Evolutionary conservation across 2,113 vertebrate species (phyloP).

Genomic region (Mirza zaza): DNA sequence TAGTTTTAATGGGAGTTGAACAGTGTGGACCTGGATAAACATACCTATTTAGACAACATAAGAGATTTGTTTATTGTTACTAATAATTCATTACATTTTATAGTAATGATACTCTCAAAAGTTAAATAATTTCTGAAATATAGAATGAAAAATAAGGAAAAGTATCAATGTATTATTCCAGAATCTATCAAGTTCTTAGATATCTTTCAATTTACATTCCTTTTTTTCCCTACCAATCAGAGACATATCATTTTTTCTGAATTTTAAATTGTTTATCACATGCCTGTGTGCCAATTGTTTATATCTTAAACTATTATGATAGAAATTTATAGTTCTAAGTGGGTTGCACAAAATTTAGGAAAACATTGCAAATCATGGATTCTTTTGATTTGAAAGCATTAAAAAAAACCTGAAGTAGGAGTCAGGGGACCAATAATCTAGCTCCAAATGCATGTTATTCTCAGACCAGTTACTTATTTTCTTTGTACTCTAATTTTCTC

Average conservation of each 20-base stretch:
- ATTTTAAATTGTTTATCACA: not conserved
- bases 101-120: not conserved
- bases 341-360: not conserved
- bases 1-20: not conserved
- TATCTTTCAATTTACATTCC: not conserved
- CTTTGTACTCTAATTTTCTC: not conserved
- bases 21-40: not conserved
- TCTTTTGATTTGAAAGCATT: constrained; percentile 5
- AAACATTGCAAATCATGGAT: not conserved
- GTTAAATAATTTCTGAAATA: constrained; percentile 21
- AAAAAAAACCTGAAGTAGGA: not conserved
- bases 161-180: not conserved
- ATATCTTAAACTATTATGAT: not conserved
- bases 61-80: not conserved
- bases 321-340: not conserved
- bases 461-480: not conserved
- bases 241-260: not conserved
- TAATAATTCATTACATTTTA: not conserved
- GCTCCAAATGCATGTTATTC: not conserved
- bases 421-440: not conserved
- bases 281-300: not conserved
- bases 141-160: not conserved
- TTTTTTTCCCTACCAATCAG: not conserved
- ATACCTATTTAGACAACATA: not conserved
- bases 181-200: not conserved